Conservation (phyloP, 2,888 invertebrate genomes). For the Elysia crispata region DNA sequence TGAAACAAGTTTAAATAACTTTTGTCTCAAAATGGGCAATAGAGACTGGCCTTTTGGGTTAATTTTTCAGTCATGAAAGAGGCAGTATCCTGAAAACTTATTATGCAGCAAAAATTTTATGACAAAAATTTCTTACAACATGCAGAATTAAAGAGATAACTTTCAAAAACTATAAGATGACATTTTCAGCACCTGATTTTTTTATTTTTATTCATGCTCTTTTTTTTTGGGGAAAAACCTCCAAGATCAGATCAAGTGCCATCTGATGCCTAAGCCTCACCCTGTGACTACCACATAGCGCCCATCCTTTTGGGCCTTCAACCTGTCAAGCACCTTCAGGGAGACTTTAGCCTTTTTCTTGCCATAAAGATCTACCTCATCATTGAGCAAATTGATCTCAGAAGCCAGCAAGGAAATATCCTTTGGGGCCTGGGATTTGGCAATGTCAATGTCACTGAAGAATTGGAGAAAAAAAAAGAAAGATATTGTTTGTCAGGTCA, state of each 20-base stretch:
- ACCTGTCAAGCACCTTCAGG: constrained; percentile 87
- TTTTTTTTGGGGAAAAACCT: neutral
- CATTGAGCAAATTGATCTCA: constrained; percentile 89
- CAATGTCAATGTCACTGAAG: constrained; percentile 88
- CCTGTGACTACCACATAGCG: constrained; percentile 97
- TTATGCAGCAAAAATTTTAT: too few relatives aligned
- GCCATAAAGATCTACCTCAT: constrained; percentile 93
- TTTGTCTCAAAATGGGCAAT: too few relatives aligned
- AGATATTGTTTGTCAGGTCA: too few relatives aligned
- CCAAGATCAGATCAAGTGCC: neutral
- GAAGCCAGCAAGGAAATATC: constrained; percentile 86
- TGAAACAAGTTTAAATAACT: too few relatives aligned
- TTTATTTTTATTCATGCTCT: too few relatives aligned
- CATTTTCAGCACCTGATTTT: too few relatives aligned
- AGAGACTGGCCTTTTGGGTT: too few relatives aligned
- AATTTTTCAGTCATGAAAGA: too few relatives aligned
- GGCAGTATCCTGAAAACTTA: too few relatives aligned
- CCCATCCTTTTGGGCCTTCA: constrained; percentile 85
- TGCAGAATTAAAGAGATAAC: too few relatives aligned
- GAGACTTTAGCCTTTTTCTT: constrained; percentile 95
- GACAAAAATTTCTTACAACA: too few relatives aligned
- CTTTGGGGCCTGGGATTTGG: constrained; percentile 92
- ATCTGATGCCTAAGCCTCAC: constrained; percentile 80
- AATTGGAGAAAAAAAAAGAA: neutral
- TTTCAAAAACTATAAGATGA: neutral